Evolutionary conservation across 1,140 invertebrate genomes (phyloP).

Genomic region (Aculops lycopersici): DNA sequence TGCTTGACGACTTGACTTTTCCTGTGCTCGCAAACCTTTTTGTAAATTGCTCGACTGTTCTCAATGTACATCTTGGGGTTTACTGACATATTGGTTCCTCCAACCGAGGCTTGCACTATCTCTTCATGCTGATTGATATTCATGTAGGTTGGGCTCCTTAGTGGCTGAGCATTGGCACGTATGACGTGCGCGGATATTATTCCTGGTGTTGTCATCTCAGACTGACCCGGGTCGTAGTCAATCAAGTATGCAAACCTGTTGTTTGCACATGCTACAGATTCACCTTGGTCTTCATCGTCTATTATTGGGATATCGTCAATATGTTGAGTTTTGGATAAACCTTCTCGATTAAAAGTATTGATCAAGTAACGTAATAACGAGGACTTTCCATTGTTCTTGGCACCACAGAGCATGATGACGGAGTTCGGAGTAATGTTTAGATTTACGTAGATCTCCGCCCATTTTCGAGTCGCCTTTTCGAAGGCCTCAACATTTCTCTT

Average conservation of each 20-base stretch:
- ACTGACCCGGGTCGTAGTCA: constrained; percentile 8
- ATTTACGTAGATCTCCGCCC: background rate
- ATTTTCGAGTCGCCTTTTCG: background rate
- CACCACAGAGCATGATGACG: constrained; percentile 6
- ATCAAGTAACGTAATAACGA: constrained; percentile 6
- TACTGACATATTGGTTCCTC: background rate
- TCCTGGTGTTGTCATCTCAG: constrained; percentile 6
- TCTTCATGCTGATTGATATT: constrained; percentile 3
- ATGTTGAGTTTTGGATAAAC: background rate
- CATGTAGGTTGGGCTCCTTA: background rate
- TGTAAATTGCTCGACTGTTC: background rate
- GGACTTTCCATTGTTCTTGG: constrained; percentile 7
- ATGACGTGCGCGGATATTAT: constrained; percentile 1
- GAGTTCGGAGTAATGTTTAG: background rate
- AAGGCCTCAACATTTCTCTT: background rate
- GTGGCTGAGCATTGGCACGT: background rate
- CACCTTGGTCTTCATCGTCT: background rate
- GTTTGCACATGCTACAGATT: no score
- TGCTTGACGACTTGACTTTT: background rate
- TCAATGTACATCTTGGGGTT: constrained; percentile 1
- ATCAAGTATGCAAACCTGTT: constrained; percentile 2
- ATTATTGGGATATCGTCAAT: background rate
- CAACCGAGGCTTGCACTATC: background rate
- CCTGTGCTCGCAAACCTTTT: background rate
- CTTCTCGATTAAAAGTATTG: constrained; percentile 1